phyloP scores from a whole-genome alignment of 2,797 vertebrate genomes.

The Tenualosa thibaudeaui region DNA sequence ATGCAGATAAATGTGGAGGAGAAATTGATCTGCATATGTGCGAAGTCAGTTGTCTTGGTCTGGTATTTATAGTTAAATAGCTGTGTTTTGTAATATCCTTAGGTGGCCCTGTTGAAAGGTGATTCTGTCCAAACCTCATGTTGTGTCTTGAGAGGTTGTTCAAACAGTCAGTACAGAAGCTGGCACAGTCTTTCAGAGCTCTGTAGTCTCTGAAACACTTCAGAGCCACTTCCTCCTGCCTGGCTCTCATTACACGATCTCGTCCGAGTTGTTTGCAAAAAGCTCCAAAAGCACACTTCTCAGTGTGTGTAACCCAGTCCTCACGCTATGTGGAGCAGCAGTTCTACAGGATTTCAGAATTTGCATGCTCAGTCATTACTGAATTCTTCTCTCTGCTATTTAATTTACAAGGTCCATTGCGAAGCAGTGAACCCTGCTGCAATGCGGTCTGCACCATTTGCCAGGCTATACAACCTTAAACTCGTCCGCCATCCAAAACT shows the following conservation, averaged over 20 bases:
- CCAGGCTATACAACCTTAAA: constrained; percentile 50
- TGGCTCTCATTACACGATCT: constrained; percentile 7
- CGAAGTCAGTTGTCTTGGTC: background rate
- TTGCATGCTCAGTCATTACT: constrained; percentile 49
- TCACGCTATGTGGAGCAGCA: constrained; percentile 35
- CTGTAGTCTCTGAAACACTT: constrained; percentile 13
- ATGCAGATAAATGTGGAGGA: background rate
- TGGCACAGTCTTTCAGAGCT: background rate
- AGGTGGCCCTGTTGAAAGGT: background rate
- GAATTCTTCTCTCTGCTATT: constrained; percentile 52
- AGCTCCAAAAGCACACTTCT: background rate
- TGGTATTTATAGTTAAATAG: background rate
- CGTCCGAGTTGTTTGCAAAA: background rate
- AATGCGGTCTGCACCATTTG: constrained; percentile 45
- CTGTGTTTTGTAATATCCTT: background rate
- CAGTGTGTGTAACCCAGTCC: constrained; percentile 28
- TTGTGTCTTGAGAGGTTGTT: constrained; percentile 20
- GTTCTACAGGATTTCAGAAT: constrained; percentile 47
- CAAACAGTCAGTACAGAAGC: constrained; percentile 16
- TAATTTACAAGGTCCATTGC: constrained; percentile 53
- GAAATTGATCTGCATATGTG: background rate
- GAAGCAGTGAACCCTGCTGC: constrained; percentile 49
- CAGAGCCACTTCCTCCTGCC: constrained; percentile 13
- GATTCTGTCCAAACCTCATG: constrained; percentile 20
- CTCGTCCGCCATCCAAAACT: constrained; percentile 47